Conservation (phyloP, 1,140 invertebrate genomes). For the Pseudomyrmex flavicornis region DNA sequence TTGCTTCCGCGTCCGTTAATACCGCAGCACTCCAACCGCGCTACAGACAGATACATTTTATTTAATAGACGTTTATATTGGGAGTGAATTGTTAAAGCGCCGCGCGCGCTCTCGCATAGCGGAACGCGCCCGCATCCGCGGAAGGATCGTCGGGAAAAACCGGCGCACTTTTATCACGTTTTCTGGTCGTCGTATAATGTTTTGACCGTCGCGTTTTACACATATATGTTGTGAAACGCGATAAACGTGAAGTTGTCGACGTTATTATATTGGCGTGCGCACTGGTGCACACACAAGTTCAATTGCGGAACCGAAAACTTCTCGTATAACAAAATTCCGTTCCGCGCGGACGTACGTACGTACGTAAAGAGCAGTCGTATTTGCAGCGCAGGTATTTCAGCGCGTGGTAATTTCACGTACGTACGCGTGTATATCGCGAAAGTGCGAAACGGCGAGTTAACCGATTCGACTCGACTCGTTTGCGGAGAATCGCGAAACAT, state of each 20-base stretch:
- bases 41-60: constrained; percentile 5
- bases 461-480: constrained; percentile 40
- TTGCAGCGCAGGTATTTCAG: neutral
- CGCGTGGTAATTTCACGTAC: constrained; percentile 1
- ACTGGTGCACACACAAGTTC: no score
- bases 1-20: constrained; percentile 23
- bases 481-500: constrained; percentile 42
- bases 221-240: no score
- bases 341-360: neutral
- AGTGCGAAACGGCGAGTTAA: constrained; percentile 39
- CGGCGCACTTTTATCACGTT: neutral
- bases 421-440: neutral
- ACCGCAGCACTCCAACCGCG: neutral
- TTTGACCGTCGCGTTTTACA: neutral
- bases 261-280: neutral
- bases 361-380: neutral
- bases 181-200: neutral
- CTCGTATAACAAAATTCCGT: neutral
- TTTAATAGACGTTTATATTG: constrained; percentile 44
- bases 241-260: no score
- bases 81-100: neutral
- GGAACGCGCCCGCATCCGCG: no score
- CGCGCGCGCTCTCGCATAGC: neutral
- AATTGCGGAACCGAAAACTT: neutral
- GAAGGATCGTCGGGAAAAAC: no score